Percentiles rank a stretch among this genome's conserved stretches.
These are phyloP conservation scores for Channa striata DNA, from an alignment of 2,797 vertebrate genomes.

Conservation along the genomic window DNA sequence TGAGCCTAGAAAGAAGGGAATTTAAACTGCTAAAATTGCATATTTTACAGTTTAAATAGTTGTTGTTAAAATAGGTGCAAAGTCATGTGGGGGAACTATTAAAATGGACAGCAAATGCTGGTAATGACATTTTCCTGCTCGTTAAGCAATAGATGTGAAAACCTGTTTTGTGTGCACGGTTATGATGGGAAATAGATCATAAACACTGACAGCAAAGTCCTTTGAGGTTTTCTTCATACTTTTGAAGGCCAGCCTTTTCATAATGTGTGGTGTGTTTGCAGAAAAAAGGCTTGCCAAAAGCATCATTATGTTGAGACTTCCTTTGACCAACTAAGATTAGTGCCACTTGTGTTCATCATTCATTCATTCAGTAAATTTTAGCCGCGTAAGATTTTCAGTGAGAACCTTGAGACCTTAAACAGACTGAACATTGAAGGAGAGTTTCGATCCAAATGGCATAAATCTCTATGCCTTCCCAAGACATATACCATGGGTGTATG, in stretches of 20 bases:
- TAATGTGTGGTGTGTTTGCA: constrained; percentile 6
- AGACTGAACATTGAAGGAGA: neutral
- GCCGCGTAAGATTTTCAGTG: constrained; percentile 13
- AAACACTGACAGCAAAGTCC: constrained; percentile 1
- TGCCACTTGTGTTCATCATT: constrained; percentile 7
- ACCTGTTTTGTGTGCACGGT: constrained; percentile 4
- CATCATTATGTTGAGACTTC: neutral
- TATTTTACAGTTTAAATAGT: neutral
- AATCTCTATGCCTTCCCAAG: constrained; percentile 8
- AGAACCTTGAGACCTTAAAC: constrained; percentile 18
- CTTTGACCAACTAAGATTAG: neutral
- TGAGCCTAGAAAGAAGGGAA: neutral
- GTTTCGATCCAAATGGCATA: constrained; percentile 15
- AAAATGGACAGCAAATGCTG: neutral
- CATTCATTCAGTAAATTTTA: constrained; percentile 1
- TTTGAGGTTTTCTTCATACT: neutral
- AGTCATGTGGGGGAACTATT: neutral
- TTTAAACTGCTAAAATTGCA: neutral
- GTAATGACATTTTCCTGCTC: neutral
- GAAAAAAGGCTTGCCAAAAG: constrained; percentile 3
- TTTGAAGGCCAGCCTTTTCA: neutral
- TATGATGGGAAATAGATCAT: neutral
- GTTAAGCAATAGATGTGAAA: neutral
- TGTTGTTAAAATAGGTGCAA: neutral
- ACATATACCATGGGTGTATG: neutral